Conservation (phyloP, 2,888 invertebrate genomes). For the Euphydryas editha region DNA sequence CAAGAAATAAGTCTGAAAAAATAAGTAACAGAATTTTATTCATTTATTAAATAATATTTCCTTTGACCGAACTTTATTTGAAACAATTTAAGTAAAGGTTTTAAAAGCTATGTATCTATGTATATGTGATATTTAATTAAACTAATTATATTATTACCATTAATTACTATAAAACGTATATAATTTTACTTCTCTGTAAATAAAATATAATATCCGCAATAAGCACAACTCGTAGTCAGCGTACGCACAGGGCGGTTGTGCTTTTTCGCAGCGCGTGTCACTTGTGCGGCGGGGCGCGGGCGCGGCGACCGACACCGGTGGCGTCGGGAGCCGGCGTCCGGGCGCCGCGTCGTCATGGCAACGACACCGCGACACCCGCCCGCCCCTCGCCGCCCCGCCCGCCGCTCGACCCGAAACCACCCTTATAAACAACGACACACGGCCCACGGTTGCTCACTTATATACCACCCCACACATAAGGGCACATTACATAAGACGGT, state of each 20-base stretch:
- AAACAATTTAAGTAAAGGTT: too few relatives aligned
- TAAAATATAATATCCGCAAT: slow-evolving; percentile 12
- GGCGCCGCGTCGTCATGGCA: slow-evolving; percentile 84
- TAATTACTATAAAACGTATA: neutral
- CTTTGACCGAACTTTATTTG: too few relatives aligned
- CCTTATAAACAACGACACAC: slow-evolving; percentile 61
- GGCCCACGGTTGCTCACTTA: slow-evolving; percentile 69
- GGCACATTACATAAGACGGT: slow-evolving; percentile 79
- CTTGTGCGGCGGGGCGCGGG: slow-evolving; percentile 77
- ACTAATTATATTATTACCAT: too few relatives aligned
- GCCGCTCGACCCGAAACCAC: slow-evolving; percentile 54
- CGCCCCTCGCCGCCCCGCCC: slow-evolving; percentile 44
- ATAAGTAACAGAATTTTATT: too few relatives aligned
- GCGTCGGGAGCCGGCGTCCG: slow-evolving; percentile 85
- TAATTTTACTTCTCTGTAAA: neutral
- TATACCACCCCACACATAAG: slow-evolving; percentile 69
- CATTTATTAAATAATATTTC: too few relatives aligned
- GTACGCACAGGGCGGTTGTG: slow-evolving; percentile 74
- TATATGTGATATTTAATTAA: too few relatives aligned
- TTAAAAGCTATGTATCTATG: too few relatives aligned
- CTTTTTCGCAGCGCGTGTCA: slow-evolving; percentile 83
- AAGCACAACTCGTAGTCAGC: slow-evolving; percentile 43
- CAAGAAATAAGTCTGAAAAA: too few relatives aligned
- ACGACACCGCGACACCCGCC: slow-evolving; percentile 80
- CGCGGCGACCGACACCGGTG: slow-evolving; percentile 84